Conservation (phyloP, 2,113 vertebrate genomes). For the Philantomba maxwellii region DNA sequence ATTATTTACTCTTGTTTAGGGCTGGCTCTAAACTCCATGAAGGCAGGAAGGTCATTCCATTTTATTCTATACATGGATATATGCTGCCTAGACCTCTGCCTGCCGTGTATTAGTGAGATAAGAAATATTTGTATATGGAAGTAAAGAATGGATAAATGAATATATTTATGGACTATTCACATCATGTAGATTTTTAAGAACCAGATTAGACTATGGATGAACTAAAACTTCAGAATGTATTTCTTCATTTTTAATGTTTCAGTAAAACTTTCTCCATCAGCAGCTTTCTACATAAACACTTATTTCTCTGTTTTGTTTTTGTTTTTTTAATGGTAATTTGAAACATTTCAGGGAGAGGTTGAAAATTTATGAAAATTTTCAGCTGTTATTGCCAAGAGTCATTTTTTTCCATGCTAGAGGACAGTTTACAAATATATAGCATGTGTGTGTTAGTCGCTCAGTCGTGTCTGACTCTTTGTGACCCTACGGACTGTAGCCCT, state of each 20-base stretch:
- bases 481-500: neutral
- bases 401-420: neutral
- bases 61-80: neutral
- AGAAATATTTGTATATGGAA: neutral
- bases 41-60: neutral
- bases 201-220: neutral
- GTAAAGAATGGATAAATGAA: neutral
- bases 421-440: neutral
- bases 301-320: neutral
- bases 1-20: neutral
- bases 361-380: conserved; percentile 30
- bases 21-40: neutral
- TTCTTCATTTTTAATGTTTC: neutral
- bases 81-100: neutral
- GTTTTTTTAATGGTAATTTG: conserved; percentile 17
- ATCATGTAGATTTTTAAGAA: neutral
- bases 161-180: neutral
- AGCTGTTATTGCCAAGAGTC: neutral
- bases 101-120: neutral
- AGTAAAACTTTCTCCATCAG: conserved; percentile 11
- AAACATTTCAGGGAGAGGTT: neutral
- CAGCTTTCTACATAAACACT: conserved; percentile 21
- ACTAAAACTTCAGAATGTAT: neutral
- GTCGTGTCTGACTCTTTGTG: rapidly evolving
- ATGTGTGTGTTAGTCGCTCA: neutral